Evolutionary conservation across 2,797 vertebrate species (phyloP).

Genomic region (Rachycentron canadum): DNA sequence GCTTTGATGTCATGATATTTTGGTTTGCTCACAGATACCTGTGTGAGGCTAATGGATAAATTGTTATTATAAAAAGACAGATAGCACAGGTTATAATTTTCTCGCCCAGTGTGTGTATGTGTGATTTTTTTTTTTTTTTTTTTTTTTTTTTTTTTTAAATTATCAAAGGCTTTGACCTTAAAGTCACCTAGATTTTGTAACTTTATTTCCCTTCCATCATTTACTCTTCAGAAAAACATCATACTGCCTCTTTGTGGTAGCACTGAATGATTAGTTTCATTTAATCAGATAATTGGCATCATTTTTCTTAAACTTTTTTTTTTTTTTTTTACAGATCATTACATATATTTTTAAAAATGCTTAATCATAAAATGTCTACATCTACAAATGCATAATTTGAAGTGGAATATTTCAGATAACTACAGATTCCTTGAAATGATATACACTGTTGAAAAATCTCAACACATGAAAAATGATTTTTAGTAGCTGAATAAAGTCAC

Average conservation of each 20-base stretch:
- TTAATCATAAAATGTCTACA: conserved; percentile 59
- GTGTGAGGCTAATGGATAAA: conserved; percentile 20
- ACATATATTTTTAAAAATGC: conserved; percentile 55
- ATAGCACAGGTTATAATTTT: conserved; percentile 25
- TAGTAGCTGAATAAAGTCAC: conserved; percentile 78
- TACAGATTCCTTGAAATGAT: conserved; percentile 55
- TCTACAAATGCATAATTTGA: conserved; percentile 52
- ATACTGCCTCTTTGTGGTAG: conserved; percentile 41
- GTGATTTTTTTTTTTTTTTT: background rate
- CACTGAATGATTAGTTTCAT: conserved; percentile 49
- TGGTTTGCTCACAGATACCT: conserved; percentile 45
- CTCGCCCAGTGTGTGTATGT: conserved; percentile 12
- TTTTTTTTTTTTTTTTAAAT: conserved; percentile 19
- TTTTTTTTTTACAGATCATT: conserved; percentile 55
- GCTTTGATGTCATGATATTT: conserved; percentile 57
- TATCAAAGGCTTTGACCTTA: conserved; percentile 40
- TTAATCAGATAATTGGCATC: conserved; percentile 54
- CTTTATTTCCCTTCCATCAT: conserved; percentile 39
- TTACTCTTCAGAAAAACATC: conserved; percentile 45
- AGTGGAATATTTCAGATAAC: conserved; percentile 54
- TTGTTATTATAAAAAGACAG: conserved; percentile 33
- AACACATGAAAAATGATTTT: conserved; percentile 68
- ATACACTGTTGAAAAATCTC: conserved; percentile 62
- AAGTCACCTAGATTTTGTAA: conserved; percentile 23
- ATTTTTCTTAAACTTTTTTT: conserved; percentile 1